A percentile compares a stretch with the other conserved stretches of the same genome.
These are phyloP conservation scores for Lynx canadensis DNA, from an alignment of 2,113 vertebrate genomes.

Conservation along the genomic window DNA sequence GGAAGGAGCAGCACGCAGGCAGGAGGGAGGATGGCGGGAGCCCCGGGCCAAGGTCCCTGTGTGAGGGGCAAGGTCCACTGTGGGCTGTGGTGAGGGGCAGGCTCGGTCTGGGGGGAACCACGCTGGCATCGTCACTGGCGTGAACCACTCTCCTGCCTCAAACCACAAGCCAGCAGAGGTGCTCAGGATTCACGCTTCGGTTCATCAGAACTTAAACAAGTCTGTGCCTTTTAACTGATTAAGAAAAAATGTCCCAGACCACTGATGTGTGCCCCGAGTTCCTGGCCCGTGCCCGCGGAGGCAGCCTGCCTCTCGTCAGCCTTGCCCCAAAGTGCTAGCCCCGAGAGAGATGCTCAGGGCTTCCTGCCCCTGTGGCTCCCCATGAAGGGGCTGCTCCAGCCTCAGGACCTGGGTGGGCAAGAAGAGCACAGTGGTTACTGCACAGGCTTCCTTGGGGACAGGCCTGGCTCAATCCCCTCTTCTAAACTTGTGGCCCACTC, in stretches of 20 bases:
- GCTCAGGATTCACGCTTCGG: conserved; percentile 63
- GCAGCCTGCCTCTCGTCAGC: not conserved
- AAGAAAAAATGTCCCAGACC: not conserved
- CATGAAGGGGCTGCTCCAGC: not conserved
- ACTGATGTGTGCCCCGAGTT: not conserved
- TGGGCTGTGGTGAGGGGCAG: fast-evolving
- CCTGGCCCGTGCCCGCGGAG: not conserved
- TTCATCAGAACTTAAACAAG: not conserved
- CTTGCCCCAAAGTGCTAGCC: not conserved
- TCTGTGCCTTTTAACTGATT: not conserved
- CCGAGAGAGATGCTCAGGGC: fast-evolving
- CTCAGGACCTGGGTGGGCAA: fast-evolving
- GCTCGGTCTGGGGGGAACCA: not conserved
- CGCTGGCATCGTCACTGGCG: fast-evolving
- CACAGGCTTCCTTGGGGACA: not conserved
- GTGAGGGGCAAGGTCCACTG: no score
- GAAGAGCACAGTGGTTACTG: not conserved
- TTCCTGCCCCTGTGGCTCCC: not conserved
- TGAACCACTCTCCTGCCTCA: not conserved
- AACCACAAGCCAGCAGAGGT: conserved; percentile 22
- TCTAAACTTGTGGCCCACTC: not conserved
- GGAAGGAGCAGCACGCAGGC: not conserved
- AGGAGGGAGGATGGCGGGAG: fast-evolving
- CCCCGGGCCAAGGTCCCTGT: not conserved
- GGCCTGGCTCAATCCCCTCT: not conserved